Conservation (phyloP, 2,113 vertebrate genomes). For the Nannobrachium achirus region DNA sequence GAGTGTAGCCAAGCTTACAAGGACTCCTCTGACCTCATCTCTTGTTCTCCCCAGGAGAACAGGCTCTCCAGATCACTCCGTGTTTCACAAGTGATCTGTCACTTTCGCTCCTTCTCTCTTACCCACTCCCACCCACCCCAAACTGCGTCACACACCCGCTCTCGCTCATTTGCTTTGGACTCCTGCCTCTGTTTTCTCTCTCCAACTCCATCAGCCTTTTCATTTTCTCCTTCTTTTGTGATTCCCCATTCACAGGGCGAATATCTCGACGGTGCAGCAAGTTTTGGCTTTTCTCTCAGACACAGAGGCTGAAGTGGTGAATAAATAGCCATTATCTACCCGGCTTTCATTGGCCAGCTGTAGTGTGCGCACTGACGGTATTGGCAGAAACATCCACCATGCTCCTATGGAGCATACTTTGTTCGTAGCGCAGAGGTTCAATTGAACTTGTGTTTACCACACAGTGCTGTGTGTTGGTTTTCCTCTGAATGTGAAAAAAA, state of each 20-base stretch:
- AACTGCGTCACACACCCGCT: slow-evolving; percentile 28
- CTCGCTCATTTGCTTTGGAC: slow-evolving; percentile 29
- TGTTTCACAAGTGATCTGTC: slow-evolving; percentile 66
- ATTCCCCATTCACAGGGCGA: slow-evolving; percentile 16
- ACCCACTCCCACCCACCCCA: slow-evolving; percentile 13
- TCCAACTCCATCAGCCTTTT: slow-evolving; percentile 22
- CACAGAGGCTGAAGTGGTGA: neutral
- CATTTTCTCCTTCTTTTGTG: slow-evolving; percentile 29
- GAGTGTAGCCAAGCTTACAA: slow-evolving; percentile 47
- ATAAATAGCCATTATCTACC: slow-evolving; percentile 1
- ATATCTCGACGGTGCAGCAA: slow-evolving; percentile 1
- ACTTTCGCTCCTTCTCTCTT: slow-evolving; percentile 47
- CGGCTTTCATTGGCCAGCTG: neutral
- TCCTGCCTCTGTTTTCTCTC: slow-evolving; percentile 32
- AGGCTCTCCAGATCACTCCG: slow-evolving; percentile 27
- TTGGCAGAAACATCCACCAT: neutral
- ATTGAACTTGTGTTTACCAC: slow-evolving; percentile 14
- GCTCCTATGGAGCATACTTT: neutral
- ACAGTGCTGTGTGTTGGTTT: slow-evolving; percentile 4
- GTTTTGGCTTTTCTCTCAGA: neutral
- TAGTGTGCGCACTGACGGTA: neutral
- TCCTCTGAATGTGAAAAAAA: slow-evolving; percentile 9
- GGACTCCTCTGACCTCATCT: slow-evolving; percentile 49
- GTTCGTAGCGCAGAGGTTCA: neutral
- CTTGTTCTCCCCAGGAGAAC: slow-evolving; percentile 32